A percentile compares a stretch with the other conserved stretches of the same genome.
Conservation (phyloP, 2,888 invertebrate species). For the Prenolepis imparis region DNA sequence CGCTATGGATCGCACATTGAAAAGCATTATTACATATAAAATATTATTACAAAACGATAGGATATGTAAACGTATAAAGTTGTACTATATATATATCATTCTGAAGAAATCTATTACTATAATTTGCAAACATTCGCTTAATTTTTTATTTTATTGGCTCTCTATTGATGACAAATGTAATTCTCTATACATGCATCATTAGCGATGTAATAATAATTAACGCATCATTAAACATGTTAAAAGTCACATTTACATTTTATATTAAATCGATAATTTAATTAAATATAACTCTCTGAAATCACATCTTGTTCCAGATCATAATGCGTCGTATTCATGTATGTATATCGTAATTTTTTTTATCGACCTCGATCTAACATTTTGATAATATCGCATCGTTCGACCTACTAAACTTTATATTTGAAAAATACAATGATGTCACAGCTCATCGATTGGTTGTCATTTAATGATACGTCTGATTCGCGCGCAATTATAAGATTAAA, state of each 20-base stretch:
- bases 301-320: not conserved
- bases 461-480: not conserved
- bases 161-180: not conserved
- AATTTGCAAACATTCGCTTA: not conserved
- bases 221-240: not conserved
- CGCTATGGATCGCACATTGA: not conserved
- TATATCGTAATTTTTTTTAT: conserved; percentile 9
- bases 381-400: not conserved
- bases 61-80: not conserved
- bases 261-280: not conserved
- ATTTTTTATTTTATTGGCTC: not conserved
- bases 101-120: not conserved
- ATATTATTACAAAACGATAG: conserved; percentile 1
- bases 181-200: not conserved
- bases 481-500: not conserved
- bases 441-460: not conserved
- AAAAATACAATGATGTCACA: not conserved
- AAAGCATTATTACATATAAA: conserved; percentile 11
- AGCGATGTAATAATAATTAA: not conserved
- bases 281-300: not conserved
- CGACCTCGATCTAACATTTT: not conserved
- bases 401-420: not conserved
- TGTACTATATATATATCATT: not conserved
- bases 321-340: not conserved
- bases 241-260: not conserved